Evolutionary conservation across 2,797 vertebrate genomes (phyloP).

Genomic region (Pseudocheirus occidentalis): DNA sequence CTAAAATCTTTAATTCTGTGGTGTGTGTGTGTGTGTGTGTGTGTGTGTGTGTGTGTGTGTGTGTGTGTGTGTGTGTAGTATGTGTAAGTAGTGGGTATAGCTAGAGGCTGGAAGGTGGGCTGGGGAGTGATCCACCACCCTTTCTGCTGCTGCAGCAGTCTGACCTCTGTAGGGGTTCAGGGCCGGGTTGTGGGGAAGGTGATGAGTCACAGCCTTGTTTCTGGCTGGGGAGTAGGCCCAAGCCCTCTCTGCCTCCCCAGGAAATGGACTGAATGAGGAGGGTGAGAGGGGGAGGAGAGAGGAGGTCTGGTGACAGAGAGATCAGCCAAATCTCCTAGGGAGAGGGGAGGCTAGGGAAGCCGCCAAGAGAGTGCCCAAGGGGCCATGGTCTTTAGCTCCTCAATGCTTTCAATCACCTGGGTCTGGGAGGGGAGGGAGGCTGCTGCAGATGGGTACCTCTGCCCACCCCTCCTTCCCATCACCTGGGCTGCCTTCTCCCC

Average conservation of each 20-base stretch:
- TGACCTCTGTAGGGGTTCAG: not conserved
- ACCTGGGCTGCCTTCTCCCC: conserved; percentile 10
- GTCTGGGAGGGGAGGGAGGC: rapidly evolving
- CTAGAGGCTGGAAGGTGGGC: not conserved
- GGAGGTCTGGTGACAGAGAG: not conserved
- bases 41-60: not conserved
- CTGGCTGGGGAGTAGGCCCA: not conserved
- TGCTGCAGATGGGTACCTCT: not conserved
- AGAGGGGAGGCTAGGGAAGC: not conserved
- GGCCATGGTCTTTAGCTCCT: not conserved
- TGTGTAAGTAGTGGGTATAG: not conserved
- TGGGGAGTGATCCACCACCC: not conserved
- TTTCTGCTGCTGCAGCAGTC: not conserved
- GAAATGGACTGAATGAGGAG: not conserved
- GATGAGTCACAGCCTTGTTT: not conserved
- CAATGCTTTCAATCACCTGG: not conserved
- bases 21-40: too few species aligned
- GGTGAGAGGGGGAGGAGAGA: not conserved
- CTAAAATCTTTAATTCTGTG: not conserved
- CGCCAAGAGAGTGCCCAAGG: not conserved
- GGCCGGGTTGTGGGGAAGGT: not conserved
- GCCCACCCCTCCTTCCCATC: not conserved
- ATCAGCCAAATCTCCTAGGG: not conserved
- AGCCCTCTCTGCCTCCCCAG: not conserved
- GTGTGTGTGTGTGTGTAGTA: not conserved